These are phyloP conservation scores for Hypothenemus hampei DNA, from an alignment of 1,140 invertebrate genomes.

Conservation along the genomic window DNA sequence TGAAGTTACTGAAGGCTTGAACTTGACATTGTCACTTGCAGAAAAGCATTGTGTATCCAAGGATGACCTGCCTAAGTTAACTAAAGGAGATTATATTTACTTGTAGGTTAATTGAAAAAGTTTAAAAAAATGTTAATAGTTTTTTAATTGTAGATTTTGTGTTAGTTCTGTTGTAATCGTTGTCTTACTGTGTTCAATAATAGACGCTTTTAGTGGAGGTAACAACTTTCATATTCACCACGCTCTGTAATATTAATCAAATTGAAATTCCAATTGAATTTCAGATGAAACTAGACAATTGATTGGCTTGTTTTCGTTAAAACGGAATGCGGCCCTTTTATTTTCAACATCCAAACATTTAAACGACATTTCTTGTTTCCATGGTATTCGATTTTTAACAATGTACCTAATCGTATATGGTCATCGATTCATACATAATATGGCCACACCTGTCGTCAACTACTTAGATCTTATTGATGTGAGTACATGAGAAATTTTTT, in stretches of 20 bases:
- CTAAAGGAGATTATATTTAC: conserved; percentile 19
- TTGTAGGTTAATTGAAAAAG: conserved; percentile 31
- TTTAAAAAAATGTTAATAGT: too few species aligned
- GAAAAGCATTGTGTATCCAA: conserved; percentile 27
- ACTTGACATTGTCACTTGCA: conserved; percentile 24
- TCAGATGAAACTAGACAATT: conserved; percentile 2
- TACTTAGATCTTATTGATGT: conserved; percentile 33
- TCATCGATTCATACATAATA: conserved; percentile 30
- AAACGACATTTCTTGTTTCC: conserved; percentile 32
- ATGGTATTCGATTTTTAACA: conserved; percentile 32
- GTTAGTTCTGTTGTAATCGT: conserved; percentile 13
- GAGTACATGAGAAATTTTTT: too few species aligned
- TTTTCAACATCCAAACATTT: conserved; percentile 20
- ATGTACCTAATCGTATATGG: conserved; percentile 31
- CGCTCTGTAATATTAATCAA: not conserved
- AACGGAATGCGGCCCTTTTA: conserved; percentile 24
- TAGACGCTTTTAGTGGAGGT: conserved; percentile 17
- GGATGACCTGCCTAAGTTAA: conserved; percentile 22
- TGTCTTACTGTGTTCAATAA: conserved; percentile 18
- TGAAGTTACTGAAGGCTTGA: conserved; percentile 30
- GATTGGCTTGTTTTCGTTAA: conserved; percentile 28
- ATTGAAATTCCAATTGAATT: not conserved
- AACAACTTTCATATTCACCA: not conserved
- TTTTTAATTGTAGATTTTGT: conserved; percentile 20
- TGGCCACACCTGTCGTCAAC: conserved; percentile 33